Evolutionary conservation across 2,888 invertebrate species (phyloP).

Genomic region (Acanthacorydalis orientalis): DNA sequence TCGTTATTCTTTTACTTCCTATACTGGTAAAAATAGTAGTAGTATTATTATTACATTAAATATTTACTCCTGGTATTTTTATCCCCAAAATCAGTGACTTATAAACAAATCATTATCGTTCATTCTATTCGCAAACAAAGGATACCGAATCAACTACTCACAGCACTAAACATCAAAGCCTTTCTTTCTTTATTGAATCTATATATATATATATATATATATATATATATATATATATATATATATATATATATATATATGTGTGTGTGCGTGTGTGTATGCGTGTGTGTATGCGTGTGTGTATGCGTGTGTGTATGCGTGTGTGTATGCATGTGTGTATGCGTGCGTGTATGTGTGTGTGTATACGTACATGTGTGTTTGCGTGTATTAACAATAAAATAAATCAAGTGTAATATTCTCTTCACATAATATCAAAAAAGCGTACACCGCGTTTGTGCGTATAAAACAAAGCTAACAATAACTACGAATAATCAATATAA

Average conservation of each 20-base stretch:
- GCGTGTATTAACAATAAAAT: neutral
- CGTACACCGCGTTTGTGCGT: too few species aligned
- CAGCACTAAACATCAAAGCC: neutral
- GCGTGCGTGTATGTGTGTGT: conserved; percentile 8
- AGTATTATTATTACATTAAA: too few species aligned
- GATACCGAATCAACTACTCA: neutral
- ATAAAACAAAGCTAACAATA: too few species aligned
- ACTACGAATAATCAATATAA: too few species aligned
- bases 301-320: conserved; percentile 2
- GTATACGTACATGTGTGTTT: conserved; percentile 8
- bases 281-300: conserved; percentile 6
- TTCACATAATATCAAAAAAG: too few species aligned
- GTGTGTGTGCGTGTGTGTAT: conserved; percentile 8
- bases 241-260: conserved; percentile 9
- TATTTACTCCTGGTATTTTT: too few species aligned
- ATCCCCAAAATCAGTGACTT: too few species aligned
- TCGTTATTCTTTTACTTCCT: too few species aligned
- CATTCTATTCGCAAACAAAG: too few species aligned
- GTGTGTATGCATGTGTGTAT: conserved; percentile 8
- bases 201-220: conserved; percentile 8
- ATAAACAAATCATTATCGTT: too few species aligned
- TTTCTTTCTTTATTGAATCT: conserved; percentile 1
- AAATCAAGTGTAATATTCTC: too few species aligned
- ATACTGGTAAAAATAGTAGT: too few species aligned
- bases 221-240: conserved; percentile 8